Evolutionary conservation across 2,113 vertebrate genomes (phyloP).

Genomic region (Axis porcinus): DNA sequence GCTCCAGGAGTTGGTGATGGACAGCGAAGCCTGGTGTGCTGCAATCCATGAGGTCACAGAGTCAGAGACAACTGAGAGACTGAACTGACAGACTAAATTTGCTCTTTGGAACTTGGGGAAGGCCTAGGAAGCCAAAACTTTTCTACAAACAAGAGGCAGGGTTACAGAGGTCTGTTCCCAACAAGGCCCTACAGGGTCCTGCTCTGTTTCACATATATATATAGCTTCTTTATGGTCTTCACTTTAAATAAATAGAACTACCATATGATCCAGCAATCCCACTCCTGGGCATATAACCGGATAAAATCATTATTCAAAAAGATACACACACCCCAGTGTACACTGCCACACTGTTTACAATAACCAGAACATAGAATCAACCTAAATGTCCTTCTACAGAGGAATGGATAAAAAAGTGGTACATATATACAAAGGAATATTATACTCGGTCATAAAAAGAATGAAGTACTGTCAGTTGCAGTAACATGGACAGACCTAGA

Average conservation of each 20-base stretch:
- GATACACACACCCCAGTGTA: neutral
- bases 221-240: neutral
- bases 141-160: neutral
- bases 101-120: neutral
- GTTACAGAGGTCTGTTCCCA: neutral
- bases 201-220: neutral
- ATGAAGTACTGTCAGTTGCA: neutral
- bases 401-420: neutral
- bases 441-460: neutral
- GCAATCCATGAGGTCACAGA: neutral
- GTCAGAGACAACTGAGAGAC: neutral
- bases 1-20: neutral
- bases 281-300: neutral
- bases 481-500: neutral
- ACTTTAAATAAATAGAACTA: slow-evolving; percentile 19
- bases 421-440: neutral
- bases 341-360: neutral
- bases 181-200: neutral
- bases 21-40: neutral
- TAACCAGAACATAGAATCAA: neutral
- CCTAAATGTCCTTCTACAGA: neutral
- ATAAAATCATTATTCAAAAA: neutral
- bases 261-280: neutral
- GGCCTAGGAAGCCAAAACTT: neutral
- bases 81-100: neutral